Evolutionary conservation across 2,113 vertebrate genomes (phyloP).

Genomic region (Hucho hucho): DNA sequence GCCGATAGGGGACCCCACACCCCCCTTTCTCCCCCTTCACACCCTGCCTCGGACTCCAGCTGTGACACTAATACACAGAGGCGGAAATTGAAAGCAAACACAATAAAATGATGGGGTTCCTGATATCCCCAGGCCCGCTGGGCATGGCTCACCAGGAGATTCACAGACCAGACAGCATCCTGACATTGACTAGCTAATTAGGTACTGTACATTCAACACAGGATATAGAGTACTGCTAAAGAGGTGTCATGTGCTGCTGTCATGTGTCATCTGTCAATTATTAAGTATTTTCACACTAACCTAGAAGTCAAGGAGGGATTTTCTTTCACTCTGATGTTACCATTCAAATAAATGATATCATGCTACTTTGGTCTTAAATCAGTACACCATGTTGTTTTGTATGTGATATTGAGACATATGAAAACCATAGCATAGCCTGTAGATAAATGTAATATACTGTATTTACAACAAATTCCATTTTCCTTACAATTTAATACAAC

Average conservation of each 20-base stretch:
- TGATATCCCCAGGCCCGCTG: background rate
- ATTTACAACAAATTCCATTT: too few relatives aligned
- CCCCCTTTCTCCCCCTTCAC: too few relatives aligned
- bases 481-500: background rate
- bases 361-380: too few relatives aligned
- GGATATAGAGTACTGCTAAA: background rate
- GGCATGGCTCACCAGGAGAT: background rate
- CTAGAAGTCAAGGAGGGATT: background rate
- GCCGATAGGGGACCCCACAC: slow-evolving; percentile 5
- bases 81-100: background rate
- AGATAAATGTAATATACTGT: too few relatives aligned
- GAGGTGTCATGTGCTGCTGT: background rate
- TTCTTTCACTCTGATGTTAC: background rate
- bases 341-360: too few relatives aligned
- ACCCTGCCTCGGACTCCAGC: background rate
- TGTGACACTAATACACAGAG: background rate
- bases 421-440: background rate
- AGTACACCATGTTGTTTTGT: too few relatives aligned
- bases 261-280: background rate
- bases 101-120: background rate
- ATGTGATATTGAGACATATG: background rate
- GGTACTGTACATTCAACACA: background rate
- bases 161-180: background rate
- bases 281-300: background rate
- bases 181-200: slow-evolving; percentile 2